phyloP scores from a whole-genome alignment of 1,140 invertebrate species.

The Solen grandis region DNA sequence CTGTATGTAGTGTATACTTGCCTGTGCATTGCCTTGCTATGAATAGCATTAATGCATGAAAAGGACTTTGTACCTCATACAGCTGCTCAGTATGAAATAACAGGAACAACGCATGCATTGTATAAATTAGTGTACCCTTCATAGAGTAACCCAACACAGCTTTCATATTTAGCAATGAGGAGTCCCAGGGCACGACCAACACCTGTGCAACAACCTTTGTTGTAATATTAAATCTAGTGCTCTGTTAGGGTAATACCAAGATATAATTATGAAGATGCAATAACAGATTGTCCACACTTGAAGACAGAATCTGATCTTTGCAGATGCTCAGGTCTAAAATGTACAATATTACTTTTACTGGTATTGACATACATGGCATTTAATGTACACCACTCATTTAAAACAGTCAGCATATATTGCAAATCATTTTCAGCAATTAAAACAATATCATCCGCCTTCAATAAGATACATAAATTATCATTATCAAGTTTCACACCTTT shows the following conservation, averaged over 20 bases:
- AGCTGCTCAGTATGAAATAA: too few relatives aligned
- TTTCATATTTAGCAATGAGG: constrained; percentile 8
- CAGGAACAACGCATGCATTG: not conserved
- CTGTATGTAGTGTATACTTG: not conserved
- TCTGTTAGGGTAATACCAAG: not conserved
- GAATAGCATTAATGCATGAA: too few relatives aligned
- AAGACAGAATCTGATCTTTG: too few relatives aligned
- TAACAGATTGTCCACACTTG: too few relatives aligned
- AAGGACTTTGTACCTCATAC: too few relatives aligned
- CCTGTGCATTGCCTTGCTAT: not conserved
- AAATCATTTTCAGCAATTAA: not conserved
- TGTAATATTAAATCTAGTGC: not conserved
- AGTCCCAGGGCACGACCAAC: too few relatives aligned
- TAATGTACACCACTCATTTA: too few relatives aligned
- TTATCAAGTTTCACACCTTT: too few relatives aligned
- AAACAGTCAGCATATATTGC: not conserved
- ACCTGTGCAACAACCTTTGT: not conserved
- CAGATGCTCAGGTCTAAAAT: constrained; percentile 15
- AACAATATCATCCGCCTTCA: not conserved
- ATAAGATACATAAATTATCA: too few relatives aligned
- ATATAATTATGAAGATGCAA: too few relatives aligned
- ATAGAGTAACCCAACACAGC: not conserved
- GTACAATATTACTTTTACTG: constrained; percentile 4
- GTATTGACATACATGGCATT: not conserved
- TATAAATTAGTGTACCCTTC: too few relatives aligned